Evolutionary conservation across 2,113 vertebrate species (phyloP).

Genomic region (Cardinalis cardinalis): DNA sequence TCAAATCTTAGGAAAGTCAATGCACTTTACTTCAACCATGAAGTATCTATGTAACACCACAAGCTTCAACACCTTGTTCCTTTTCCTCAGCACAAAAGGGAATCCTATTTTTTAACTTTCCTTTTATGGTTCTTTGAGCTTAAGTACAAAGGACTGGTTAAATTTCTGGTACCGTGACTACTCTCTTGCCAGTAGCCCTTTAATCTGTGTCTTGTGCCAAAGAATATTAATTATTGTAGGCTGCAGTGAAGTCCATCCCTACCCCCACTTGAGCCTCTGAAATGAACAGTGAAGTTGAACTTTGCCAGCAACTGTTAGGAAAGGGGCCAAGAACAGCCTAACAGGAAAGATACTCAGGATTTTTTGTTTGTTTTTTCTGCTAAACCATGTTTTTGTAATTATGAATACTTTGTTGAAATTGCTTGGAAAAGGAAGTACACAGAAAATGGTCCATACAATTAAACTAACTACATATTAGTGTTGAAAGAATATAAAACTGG

Average conservation of each 20-base stretch:
- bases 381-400: neutral
- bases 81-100: neutral
- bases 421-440: conserved; percentile 29
- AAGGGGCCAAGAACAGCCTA: conserved; percentile 16
- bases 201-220: neutral
- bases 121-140: neutral
- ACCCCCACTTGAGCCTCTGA: neutral
- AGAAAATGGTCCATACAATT: conserved; percentile 12
- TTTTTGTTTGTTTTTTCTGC: conserved; percentile 47
- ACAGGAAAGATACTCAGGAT: conserved; percentile 26
- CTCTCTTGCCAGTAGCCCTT: neutral
- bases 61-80: neutral
- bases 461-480: neutral
- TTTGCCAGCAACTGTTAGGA: conserved; percentile 34
- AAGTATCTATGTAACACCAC: neutral
- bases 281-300: neutral
- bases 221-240: conserved; percentile 10
- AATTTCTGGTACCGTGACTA: neutral
- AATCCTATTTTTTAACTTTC: neutral
- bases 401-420: conserved; percentile 18
- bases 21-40: rapidly evolving
- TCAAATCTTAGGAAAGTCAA: neutral
- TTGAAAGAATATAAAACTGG: neutral
- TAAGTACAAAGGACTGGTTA: neutral
- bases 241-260: neutral